phyloP scores from a whole-genome alignment of 2,797 vertebrate genomes.

The Typhlichthys subterraneus region DNA sequence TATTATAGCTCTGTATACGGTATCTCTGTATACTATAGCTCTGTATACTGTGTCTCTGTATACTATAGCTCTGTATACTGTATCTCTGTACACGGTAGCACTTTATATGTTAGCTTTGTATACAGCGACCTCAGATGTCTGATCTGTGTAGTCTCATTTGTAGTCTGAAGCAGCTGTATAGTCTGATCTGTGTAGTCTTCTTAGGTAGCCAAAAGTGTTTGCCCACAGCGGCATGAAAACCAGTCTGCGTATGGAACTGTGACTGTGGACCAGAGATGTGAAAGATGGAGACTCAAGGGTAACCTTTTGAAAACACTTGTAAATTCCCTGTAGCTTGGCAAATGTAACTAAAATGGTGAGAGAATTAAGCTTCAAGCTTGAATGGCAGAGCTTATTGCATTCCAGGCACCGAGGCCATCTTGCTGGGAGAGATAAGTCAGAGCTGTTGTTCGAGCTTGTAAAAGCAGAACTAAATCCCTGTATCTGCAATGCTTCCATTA shows the following conservation, averaged over 20 bases:
- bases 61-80: too few species aligned
- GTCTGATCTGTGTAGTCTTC: too few species aligned
- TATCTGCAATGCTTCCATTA: constrained; percentile 55
- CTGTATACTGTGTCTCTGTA: too few species aligned
- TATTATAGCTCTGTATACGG: too few species aligned
- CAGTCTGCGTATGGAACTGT: constrained; percentile 3
- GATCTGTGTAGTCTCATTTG: too few species aligned
- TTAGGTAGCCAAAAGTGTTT: too few species aligned
- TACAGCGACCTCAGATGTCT: too few species aligned
- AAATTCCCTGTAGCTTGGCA: constrained; percentile 52
- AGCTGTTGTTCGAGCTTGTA: constrained; percentile 68
- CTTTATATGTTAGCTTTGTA: too few species aligned
- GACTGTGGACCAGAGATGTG: constrained; percentile 32
- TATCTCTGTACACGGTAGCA: too few species aligned
- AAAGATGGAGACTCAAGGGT: constrained; percentile 36
- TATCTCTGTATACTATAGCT: too few species aligned
- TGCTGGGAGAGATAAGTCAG: constrained; percentile 64
- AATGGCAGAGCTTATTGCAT: constrained; percentile 64
- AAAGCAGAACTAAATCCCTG: constrained; percentile 51
- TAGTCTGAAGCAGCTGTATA: too few species aligned
- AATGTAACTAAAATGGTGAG: constrained; percentile 55
- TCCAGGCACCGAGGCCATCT: constrained; percentile 59
- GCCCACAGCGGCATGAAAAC: neutral
- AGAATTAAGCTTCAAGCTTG: constrained; percentile 67
- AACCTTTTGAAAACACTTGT: constrained; percentile 42